Evolutionary conservation across 2,797 vertebrate genomes (phyloP).

Genomic region (Hippopotamyrus pictus): DNA sequence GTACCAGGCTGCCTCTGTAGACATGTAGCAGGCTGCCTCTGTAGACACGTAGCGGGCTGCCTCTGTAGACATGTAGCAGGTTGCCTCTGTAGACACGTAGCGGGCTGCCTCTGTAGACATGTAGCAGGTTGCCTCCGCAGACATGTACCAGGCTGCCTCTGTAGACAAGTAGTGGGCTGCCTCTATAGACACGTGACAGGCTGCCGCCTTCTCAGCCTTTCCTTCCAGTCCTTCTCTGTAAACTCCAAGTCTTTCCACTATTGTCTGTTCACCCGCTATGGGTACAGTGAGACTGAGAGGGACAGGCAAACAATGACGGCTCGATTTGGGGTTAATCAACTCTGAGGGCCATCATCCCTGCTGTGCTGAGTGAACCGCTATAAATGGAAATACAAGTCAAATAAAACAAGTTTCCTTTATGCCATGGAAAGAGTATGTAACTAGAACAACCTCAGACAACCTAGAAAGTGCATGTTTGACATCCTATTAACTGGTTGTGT

Average conservation of each 20-base stretch:
- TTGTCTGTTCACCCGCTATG: neutral
- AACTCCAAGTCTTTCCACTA: neutral
- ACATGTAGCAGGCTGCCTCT: neutral
- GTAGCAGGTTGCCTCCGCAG: too few species aligned
- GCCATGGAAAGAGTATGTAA: neutral
- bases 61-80: rapidly evolving
- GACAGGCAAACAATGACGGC: neutral
- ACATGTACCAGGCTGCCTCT: too few species aligned
- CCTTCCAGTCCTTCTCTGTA: neutral
- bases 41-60: too few species aligned
- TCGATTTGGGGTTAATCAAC: neutral
- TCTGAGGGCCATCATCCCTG: neutral
- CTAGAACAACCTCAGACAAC: neutral
- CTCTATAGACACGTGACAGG: neutral
- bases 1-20: too few species aligned
- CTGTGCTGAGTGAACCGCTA: neutral
- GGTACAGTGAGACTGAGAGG: neutral
- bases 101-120: too few species aligned
- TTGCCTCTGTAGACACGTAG: too few species aligned
- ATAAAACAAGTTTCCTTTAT: neutral
- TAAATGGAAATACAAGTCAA: neutral
- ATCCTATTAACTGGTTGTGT: neutral
- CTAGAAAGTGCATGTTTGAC: neutral
- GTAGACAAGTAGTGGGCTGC: too few species aligned
- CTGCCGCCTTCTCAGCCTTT: neutral